Percentiles rank a stretch among this genome's conserved stretches.
Evolutionary conservation across 2,797 vertebrate genomes (phyloP).

Genomic region (Basileuterus tristriatus): DNA sequence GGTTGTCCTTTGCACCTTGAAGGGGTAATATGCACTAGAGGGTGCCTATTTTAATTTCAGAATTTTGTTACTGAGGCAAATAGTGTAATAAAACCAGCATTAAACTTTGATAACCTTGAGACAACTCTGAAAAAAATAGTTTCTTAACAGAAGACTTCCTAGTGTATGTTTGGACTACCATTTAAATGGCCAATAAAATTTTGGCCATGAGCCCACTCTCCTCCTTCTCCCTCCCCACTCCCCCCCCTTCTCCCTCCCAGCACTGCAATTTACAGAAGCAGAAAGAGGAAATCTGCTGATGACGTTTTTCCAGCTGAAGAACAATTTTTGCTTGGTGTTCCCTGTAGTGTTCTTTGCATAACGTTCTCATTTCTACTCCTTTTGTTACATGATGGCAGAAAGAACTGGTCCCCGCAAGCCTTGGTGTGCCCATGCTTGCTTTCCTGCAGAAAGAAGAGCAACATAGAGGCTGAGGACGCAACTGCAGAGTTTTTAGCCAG

Average conservation of each 20-base stretch:
- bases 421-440: background rate
- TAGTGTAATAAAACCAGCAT: conserved; percentile 15
- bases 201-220: background rate
- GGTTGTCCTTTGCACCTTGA: background rate
- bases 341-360: background rate
- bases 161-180: conserved; percentile 9
- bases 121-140: background rate
- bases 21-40: background rate
- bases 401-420: background rate
- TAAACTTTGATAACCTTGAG: conserved; percentile 35
- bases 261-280: conserved; percentile 38
- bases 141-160: conserved; percentile 23
- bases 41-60: conserved; percentile 2
- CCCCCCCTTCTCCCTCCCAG: background rate
- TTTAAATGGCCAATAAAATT: background rate
- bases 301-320: conserved; percentile 12
- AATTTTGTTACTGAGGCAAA: conserved; percentile 19
- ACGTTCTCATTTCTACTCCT: background rate
- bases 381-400: background rate
- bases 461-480: background rate
- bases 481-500: background rate
- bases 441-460: background rate
- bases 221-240: background rate
- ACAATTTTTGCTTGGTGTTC: conserved; percentile 16
- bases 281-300: background rate